Evolutionary conservation across 1,140 invertebrate species (phyloP).

Genomic region (Dreissena rostriformis): DNA sequence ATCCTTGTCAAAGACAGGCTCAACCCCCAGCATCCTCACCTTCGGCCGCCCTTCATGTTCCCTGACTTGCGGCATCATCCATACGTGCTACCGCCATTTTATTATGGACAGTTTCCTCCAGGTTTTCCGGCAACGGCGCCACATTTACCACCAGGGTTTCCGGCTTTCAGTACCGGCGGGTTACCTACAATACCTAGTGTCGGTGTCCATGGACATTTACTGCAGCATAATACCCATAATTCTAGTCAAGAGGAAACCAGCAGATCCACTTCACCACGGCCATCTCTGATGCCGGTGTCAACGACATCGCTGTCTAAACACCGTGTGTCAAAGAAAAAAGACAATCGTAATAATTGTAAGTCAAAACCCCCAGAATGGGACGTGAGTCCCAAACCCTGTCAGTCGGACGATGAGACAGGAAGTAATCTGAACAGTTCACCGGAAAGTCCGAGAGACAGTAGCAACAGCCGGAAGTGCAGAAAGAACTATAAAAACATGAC

Average conservation of each 20-base stretch:
- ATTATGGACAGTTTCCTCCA: constrained; percentile 46
- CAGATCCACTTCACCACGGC: not conserved
- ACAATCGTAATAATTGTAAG: too few species aligned
- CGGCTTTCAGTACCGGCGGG: constrained; percentile 11
- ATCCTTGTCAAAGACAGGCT: constrained; percentile 57
- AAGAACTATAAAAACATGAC: constrained; percentile 98
- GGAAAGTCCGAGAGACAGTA: constrained; percentile 58
- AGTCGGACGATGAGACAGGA: not conserved
- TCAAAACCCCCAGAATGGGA: constrained; percentile 2
- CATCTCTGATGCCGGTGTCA: not conserved
- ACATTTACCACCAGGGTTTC: constrained; percentile 24
- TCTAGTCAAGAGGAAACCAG: constrained; percentile 29
- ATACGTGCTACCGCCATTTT: constrained; percentile 75
- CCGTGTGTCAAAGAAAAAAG: too few species aligned
- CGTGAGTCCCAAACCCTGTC: constrained; percentile 3
- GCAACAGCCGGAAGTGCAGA: constrained; percentile 83
- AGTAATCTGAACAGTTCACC: constrained; percentile 18
- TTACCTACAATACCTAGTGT: constrained; percentile 18
- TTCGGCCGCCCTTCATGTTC: constrained; percentile 53
- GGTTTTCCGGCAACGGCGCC: constrained; percentile 34
- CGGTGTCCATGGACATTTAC: constrained; percentile 18
- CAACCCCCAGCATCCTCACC: constrained; percentile 59
- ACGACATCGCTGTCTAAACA: too few species aligned
- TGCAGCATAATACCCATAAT: constrained; percentile 5
- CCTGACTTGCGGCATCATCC: constrained; percentile 66